A percentile compares a stretch with the other conserved stretches of the same genome.
These are phyloP conservation scores for Anguilla pacifica DNA, from an alignment of 2,797 vertebrate species.

Conservation along the genomic window DNA sequence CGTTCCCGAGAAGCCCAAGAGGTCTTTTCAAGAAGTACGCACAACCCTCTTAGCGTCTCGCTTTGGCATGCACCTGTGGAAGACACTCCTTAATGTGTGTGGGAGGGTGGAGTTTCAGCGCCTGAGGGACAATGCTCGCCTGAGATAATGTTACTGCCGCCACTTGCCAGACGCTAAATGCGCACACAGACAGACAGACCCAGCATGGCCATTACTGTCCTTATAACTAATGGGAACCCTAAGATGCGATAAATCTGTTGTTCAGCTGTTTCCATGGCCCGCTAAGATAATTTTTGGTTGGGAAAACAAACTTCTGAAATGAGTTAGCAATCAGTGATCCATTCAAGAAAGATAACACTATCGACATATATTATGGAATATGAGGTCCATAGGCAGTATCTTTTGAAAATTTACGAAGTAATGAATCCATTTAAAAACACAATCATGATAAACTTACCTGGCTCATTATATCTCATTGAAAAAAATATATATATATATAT, in stretches of 20 bases:
- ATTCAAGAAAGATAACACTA: not conserved
- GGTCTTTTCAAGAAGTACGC: conserved; percentile 45
- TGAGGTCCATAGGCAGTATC: not conserved
- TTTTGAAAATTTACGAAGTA: not conserved
- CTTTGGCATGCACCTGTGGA: conserved; percentile 32
- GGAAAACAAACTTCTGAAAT: not conserved
- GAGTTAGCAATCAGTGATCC: not conserved
- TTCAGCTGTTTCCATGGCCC: not conserved
- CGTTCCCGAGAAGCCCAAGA: conserved; percentile 44
- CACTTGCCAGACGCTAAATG: conserved; percentile 61
- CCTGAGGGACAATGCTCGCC: conserved; percentile 27
- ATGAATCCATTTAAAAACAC: not conserved
- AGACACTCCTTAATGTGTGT: conserved; percentile 35
- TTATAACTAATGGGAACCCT: not conserved
- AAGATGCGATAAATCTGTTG: not conserved
- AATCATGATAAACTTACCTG: not conserved
- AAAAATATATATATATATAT: not conserved
- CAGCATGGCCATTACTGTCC: not conserved
- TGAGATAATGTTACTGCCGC: conserved; percentile 38
- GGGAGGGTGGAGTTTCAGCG: conserved; percentile 27
- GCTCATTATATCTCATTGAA: not conserved
- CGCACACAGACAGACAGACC: conserved; percentile 38
- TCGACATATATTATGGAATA: not conserved
- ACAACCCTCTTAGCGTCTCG: conserved; percentile 37
- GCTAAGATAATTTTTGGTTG: not conserved